Percentiles rank a stretch among this genome's conserved stretches.
These are phyloP conservation scores for Acholoe squamosa DNA, from an alignment of 2,888 invertebrate genomes.

Conservation along the genomic window DNA sequence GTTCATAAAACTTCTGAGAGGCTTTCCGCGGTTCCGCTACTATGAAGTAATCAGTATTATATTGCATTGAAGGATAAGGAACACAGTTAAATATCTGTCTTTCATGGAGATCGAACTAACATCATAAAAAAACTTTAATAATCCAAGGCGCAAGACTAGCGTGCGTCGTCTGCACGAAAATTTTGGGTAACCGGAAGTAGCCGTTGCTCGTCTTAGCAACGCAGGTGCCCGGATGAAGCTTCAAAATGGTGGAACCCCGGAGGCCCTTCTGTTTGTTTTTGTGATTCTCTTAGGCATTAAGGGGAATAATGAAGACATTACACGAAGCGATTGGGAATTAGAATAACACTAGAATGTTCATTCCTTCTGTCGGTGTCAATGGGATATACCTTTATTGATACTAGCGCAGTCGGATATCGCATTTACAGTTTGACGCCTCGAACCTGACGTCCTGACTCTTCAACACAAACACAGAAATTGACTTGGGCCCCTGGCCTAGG, in stretches of 20 bases:
- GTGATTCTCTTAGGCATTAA: not conserved
- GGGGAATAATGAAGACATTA: conserved; percentile 19
- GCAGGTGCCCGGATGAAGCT: conserved; percentile 66
- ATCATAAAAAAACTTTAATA: no score
- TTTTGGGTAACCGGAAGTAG: conserved; percentile 59
- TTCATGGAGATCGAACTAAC: no score
- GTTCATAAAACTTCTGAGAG: no score
- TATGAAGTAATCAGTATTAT: no score
- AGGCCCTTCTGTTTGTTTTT: not conserved
- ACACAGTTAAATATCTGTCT: no score
- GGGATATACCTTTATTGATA: not conserved
- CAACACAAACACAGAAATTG: not conserved
- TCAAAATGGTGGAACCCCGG: conserved; percentile 63
- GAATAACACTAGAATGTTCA: not conserved
- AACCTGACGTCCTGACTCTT: not conserved
- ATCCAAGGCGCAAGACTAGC: not conserved
- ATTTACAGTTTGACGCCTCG: conserved; percentile 16
- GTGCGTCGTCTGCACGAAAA: conserved; percentile 17
- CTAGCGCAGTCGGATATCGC: not conserved
- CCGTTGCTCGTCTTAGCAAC: conserved; percentile 77
- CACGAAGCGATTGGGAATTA: not conserved
- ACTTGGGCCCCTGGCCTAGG: not conserved
- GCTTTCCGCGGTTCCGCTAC: no score
- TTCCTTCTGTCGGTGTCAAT: not conserved
- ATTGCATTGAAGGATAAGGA: no score